Conservation (phyloP, 2,888 invertebrate species). For the Pyralis farinalis region DNA sequence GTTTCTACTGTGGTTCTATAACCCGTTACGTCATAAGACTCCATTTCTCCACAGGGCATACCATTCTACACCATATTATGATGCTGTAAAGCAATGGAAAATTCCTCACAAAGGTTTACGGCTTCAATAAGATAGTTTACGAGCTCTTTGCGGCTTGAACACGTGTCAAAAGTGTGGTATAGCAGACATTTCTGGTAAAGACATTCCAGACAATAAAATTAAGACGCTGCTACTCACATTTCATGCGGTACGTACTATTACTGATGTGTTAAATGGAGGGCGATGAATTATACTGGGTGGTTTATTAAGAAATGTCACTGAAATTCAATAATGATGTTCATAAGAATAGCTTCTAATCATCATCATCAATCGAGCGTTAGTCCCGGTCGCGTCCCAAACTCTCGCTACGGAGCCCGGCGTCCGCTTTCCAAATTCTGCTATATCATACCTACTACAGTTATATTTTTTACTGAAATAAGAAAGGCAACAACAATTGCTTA, state of each 20-base stretch:
- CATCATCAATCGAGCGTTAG: too few species aligned
- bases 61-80: conserved; percentile 42
- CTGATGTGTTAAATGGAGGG: background rate
- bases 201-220: conserved; percentile 31
- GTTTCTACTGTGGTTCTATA: too few species aligned
- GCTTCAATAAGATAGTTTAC: conserved; percentile 67
- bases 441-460: too few species aligned
- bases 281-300: background rate
- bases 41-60: conserved; percentile 24
- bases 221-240: conserved; percentile 18
- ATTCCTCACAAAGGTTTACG: conserved; percentile 68
- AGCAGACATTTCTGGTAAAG: conserved; percentile 14
- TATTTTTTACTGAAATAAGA: too few species aligned
- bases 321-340: background rate
- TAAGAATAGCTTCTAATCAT: too few species aligned
- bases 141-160: conserved; percentile 52
- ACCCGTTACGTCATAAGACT: too few species aligned
- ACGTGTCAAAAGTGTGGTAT: conserved; percentile 55
- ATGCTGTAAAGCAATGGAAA: conserved; percentile 56
- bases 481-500: too few species aligned
- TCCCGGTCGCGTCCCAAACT: too few species aligned
- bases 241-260: background rate
- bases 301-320: background rate
- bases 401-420: too few species aligned
- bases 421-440: too few species aligned